These are phyloP conservation scores for Coronaproctus castanopsis DNA, from an alignment of 2,888 invertebrate species.

Conservation along the genomic window DNA sequence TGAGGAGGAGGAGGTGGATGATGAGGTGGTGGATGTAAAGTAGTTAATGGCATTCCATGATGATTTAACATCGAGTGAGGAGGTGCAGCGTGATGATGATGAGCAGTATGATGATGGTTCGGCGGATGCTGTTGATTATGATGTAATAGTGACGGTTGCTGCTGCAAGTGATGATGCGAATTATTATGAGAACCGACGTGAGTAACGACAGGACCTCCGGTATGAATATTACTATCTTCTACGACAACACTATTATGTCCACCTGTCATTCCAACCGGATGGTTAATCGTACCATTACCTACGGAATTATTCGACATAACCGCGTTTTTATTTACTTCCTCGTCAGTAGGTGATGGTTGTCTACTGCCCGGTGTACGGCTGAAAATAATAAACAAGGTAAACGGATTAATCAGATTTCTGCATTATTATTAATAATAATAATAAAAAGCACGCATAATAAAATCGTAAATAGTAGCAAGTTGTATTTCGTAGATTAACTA, in stretches of 20 bases:
- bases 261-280: slow-evolving; percentile 1
- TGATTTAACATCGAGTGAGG: slow-evolving; percentile 5
- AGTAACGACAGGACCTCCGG: background rate
- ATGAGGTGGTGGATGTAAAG: slow-evolving; percentile 22
- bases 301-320: slow-evolving; percentile 14
- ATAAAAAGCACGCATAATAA: no score
- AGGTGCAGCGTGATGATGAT: slow-evolving; percentile 17
- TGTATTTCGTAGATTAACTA: background rate
- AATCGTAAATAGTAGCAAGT: no score
- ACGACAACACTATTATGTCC: slow-evolving; percentile 19
- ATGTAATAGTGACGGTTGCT: slow-evolving; percentile 3
- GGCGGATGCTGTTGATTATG: background rate
- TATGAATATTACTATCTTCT: slow-evolving; percentile 15
- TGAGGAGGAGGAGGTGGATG: slow-evolving; percentile 13
- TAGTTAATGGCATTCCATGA: slow-evolving; percentile 22
- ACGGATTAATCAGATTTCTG: no score
- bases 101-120: slow-evolving; percentile 20
- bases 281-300: slow-evolving; percentile 1
- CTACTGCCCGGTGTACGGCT: slow-evolving; percentile 77
- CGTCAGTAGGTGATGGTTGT: slow-evolving; percentile 80
- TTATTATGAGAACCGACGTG: background rate
- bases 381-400: no score
- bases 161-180: slow-evolving; percentile 8
- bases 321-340: slow-evolving; percentile 41
- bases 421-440: no score